Base-by-base conservation (phyloP, 2,888 invertebrate genomes). In the Andrena bicolor region DNA sequence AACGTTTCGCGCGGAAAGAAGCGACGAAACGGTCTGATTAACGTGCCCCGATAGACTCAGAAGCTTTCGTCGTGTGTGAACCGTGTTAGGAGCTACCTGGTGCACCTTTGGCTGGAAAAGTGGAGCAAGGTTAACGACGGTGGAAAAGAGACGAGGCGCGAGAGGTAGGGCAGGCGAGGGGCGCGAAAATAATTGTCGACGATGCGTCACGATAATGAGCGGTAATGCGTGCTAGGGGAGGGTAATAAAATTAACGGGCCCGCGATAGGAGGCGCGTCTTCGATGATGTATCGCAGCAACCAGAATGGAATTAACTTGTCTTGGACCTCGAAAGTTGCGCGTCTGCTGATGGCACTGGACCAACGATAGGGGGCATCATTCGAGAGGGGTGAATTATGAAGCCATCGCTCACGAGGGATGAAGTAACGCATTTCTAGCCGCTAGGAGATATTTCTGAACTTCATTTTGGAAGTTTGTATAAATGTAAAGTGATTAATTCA, bases 91-190 rank as follows among this genome's bases (percentile, higher is more conserved):
- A 20, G n/a, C 2, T 8, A 32, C 32, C 32, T 32, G 32, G 32
- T 32, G 32, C 32, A 26, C 3, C 30, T 28, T 58, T 10, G 16
- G 3, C 35, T 3, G 4, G 48, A 61, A 23, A 76, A 71, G 16
- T 61, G 61, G 76, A 48, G 53, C 76, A 71, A 80, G 80, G 70
- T 71, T 64, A 61, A 76, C 48, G 30, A 1, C 0, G 28, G 13
- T 1, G 20, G 20, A 32, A 49, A 30, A 60, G 58, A 35, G 10
- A 2, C 10, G 10, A 32, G 64, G 26, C 5, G 63, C 20, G 3
- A 26, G 2, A 16, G 20, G 16, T 13, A 28, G 32, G 1, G 10
- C 32, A 20, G n/a, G n/a, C 58, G 41, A 0, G 26, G n/a, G 30
- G 16, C 20, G 51, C 13, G 51, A 65, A 79, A 60, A 70, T 60